Conservation (phyloP, 2,797 vertebrate genomes). For the Dipus sagitta region DNA sequence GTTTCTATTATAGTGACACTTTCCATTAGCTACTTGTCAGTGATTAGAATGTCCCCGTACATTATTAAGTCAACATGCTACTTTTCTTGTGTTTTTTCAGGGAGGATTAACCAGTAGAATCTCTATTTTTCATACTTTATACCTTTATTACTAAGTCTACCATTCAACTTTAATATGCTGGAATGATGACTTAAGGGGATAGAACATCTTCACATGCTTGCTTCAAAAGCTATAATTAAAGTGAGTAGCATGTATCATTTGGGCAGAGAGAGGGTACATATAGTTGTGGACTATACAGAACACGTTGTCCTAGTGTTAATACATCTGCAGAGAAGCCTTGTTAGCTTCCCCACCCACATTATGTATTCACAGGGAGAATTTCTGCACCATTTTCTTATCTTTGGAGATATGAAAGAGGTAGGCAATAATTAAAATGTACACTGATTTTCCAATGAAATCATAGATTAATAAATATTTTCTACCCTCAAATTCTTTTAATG, state of each 20-base stretch:
- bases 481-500: not conserved
- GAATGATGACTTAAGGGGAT: not conserved
- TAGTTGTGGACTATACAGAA: not conserved
- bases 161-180: not conserved
- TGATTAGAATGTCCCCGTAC: not conserved
- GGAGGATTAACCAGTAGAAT: not conserved
- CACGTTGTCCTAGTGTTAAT: not conserved
- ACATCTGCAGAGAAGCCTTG: not conserved
- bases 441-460: conserved; percentile 9
- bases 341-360: not conserved
- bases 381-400: not conserved
- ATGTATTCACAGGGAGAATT: not conserved
- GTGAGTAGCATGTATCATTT: not conserved
- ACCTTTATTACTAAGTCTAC: not conserved
- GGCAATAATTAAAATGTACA: not conserved
- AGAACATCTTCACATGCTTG: not conserved
- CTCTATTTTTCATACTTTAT: not conserved
- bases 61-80: not conserved
- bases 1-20: not conserved
- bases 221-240: not conserved
- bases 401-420: not conserved
- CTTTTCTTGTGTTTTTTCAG: not conserved
- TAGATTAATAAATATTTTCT: conserved; percentile 26
- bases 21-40: not conserved
- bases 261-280: not conserved